Evolutionary conservation across 2,113 vertebrate species (phyloP).

Genomic region (Trachemys scripta): DNA sequence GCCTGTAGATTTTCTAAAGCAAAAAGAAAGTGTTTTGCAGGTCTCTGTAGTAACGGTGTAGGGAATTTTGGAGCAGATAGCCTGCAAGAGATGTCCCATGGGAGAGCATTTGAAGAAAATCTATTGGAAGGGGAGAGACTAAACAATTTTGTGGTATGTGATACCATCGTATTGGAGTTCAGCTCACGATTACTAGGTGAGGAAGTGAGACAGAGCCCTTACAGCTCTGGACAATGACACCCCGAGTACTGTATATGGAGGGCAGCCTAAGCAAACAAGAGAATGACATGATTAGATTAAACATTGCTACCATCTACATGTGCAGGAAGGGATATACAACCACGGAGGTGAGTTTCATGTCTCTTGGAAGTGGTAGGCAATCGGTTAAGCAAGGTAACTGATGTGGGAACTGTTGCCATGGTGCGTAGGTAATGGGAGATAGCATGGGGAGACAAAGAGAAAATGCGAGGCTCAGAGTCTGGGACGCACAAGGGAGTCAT

Average conservation of each 20-base stretch:
- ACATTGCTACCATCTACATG: neutral
- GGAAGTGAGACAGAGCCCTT: neutral
- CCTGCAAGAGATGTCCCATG: neutral
- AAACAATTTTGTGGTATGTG: neutral
- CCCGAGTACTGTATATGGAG: neutral
- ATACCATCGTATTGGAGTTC: neutral
- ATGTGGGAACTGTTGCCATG: neutral
- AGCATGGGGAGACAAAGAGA: neutral
- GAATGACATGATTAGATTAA: neutral
- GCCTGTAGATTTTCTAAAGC: neutral
- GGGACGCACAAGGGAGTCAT: neutral
- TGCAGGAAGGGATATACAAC: neutral
- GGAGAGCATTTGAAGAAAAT: neutral
- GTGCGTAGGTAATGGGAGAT: rapidly evolving
- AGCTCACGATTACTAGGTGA: neutral
- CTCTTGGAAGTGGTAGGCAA: neutral
- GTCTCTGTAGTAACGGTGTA: neutral
- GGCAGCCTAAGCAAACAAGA: neutral
- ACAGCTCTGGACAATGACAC: neutral
- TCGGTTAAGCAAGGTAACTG: rapidly evolving
- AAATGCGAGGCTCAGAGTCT: neutral
- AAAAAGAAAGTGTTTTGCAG: neutral
- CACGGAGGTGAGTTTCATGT: neutral
- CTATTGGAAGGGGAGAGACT: neutral
- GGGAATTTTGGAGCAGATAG: neutral